A percentile compares a stretch with the other conserved stretches of the same genome.
Evolutionary conservation across 1,140 invertebrate species (phyloP).

Genomic region (Drosophila cardini): DNA sequence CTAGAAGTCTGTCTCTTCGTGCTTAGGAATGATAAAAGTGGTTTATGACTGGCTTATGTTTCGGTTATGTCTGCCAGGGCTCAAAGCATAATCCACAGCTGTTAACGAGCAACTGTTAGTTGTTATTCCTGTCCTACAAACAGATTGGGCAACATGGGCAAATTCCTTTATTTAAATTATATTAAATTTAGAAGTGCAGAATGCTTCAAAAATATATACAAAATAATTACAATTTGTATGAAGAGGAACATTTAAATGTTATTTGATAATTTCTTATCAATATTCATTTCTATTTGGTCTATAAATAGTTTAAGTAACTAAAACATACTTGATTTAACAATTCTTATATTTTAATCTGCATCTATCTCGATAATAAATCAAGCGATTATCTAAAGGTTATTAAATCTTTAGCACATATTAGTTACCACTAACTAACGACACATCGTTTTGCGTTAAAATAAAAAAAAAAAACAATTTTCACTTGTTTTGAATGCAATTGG

Average conservation of each 20-base stretch:
- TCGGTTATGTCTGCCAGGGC: conserved; percentile 43
- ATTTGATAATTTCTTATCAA: not conserved
- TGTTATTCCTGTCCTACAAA: conserved; percentile 13
- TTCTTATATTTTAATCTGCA: too few species aligned
- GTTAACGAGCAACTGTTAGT: conserved; percentile 51
- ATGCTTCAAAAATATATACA: conserved; percentile 13
- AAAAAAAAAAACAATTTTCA: conserved; percentile 34
- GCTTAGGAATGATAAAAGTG: conserved; percentile 66
- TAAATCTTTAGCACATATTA: too few species aligned
- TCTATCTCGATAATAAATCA: too few species aligned
- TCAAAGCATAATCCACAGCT: conserved; percentile 51
- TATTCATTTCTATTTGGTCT: not conserved
- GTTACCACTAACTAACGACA: too few species aligned
- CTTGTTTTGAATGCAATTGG: conserved; percentile 54
- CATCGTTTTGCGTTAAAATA: not conserved
- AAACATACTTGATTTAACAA: too few species aligned
- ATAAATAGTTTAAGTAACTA: too few species aligned
- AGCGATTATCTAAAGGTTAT: too few species aligned
- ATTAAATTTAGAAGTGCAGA: not conserved
- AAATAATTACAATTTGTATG: not conserved
- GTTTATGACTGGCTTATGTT: conserved; percentile 63
- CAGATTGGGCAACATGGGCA: conserved; percentile 11
- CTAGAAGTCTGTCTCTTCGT: conserved; percentile 40
- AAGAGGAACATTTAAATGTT: not conserved
- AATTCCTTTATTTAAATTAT: conserved; percentile 22